phyloP scores from a whole-genome alignment of 1,140 invertebrate genomes.

The Trissolcus basalis region DNA sequence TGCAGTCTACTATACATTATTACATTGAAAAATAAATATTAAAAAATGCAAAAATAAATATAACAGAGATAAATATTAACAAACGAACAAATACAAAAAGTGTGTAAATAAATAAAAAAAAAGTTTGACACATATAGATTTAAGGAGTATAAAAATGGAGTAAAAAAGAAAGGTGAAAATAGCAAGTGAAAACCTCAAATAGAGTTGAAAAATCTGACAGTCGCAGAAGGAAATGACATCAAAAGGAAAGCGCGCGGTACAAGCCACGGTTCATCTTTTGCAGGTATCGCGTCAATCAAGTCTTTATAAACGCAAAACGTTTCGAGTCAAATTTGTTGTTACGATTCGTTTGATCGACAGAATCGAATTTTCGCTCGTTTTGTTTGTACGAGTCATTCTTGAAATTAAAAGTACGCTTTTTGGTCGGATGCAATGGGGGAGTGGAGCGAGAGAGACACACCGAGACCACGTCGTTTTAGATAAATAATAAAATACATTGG shows the following conservation, averaged over 20 bases:
- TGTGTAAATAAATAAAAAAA: too few relatives aligned
- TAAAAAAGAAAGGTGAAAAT: conserved; percentile 3
- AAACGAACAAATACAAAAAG: too few relatives aligned
- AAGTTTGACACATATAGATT: background rate
- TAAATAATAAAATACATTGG: conserved; percentile 58
- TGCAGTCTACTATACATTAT: conserved; percentile 14
- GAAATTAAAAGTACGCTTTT: conserved; percentile 60
- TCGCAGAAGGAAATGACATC: conserved; percentile 52
- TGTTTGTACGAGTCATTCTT: conserved; percentile 58
- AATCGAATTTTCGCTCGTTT: conserved; percentile 56
- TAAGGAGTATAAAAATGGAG: conserved; percentile 1
- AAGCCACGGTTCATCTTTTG: conserved; percentile 48
- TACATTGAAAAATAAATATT: conserved; percentile 5
- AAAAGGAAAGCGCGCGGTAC: conserved; percentile 44
- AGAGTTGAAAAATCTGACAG: conserved; percentile 44
- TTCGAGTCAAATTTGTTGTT: conserved; percentile 60
- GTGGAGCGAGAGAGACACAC: conserved; percentile 26
- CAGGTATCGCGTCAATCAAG: conserved; percentile 56
- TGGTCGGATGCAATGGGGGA: conserved; percentile 40
- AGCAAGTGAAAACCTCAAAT: conserved; percentile 40
- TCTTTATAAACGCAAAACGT: conserved; percentile 53
- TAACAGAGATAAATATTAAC: too few relatives aligned
- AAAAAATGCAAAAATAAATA: too few relatives aligned
- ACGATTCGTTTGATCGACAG: conserved; percentile 61
- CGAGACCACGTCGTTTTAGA: conserved; percentile 27